Evolutionary conservation across 2,888 invertebrate species (phyloP).

Genomic region (Ellobium chinense): DNA sequence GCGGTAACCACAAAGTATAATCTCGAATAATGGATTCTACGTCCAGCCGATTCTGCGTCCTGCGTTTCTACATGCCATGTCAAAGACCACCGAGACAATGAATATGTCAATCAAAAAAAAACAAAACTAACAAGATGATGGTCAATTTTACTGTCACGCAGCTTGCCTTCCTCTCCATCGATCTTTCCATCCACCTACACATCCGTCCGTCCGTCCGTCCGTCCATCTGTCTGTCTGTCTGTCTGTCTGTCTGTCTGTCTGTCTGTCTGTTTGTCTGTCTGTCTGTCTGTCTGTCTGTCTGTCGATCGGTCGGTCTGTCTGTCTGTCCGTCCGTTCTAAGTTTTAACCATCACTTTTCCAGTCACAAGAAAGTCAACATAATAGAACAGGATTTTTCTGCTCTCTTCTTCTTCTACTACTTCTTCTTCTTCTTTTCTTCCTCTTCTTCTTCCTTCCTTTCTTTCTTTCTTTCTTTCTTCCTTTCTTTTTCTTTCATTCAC

Average conservation of each 20-base stretch:
- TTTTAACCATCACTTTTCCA: too few species aligned
- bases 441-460: not conserved
- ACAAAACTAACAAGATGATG: too few species aligned
- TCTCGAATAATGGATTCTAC: too few species aligned
- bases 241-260: not conserved
- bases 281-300: not conserved
- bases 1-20: too few species aligned
- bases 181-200: not conserved
- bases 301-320: not conserved
- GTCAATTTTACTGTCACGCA: not conserved
- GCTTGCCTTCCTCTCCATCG: not conserved
- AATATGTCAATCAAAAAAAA: too few species aligned
- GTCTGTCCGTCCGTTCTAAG: not conserved
- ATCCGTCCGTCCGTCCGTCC: not conserved
- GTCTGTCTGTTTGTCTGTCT: not conserved
- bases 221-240: not conserved
- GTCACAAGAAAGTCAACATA: too few species aligned
- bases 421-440: not conserved
- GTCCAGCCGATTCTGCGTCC: too few species aligned
- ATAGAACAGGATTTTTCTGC: too few species aligned
- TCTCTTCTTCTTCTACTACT: too few species aligned
- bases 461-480: not conserved
- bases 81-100: too few species aligned
- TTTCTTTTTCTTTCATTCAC: too few species aligned
- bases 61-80: too few species aligned